Conservation (phyloP, 2,797 vertebrate species). For the Ctenopoma kingsleyae region DNA sequence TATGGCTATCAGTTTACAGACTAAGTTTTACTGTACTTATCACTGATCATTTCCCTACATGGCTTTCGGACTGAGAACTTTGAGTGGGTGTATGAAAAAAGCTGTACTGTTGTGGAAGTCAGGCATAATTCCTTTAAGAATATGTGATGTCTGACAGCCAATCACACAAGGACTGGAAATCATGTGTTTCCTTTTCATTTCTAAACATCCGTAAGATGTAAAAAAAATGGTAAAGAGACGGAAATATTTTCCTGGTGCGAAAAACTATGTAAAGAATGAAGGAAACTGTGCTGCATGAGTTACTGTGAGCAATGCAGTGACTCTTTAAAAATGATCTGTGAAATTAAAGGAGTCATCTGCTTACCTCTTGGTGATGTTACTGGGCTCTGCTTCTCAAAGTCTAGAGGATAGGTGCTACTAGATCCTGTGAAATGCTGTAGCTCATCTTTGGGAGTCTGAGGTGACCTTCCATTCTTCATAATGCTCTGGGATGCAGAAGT, state of each 20-base stretch:
- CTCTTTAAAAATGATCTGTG: neutral
- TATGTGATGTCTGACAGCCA: conserved; percentile 31
- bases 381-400: conserved; percentile 50
- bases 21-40: conserved; percentile 32
- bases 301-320: neutral
- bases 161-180: conserved; percentile 50
- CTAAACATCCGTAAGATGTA: conserved; percentile 33
- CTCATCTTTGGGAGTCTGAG: conserved; percentile 21
- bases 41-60: conserved; percentile 64
- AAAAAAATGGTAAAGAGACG: conserved; percentile 29
- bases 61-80: conserved; percentile 44
- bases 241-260: conserved; percentile 1
- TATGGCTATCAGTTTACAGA: conserved; percentile 57
- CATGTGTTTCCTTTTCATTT: conserved; percentile 55
- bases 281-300: neutral
- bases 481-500: conserved; percentile 45
- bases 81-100: conserved; percentile 34
- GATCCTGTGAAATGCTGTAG: conserved; percentile 34
- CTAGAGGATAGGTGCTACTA: conserved; percentile 25
- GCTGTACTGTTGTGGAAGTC: conserved; percentile 13
- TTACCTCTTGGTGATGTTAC: conserved; percentile 67
- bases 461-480: conserved; percentile 45
- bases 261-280: neutral
- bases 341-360: neutral
- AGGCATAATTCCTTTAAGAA: neutral